phyloP scores from a whole-genome alignment of 2,888 invertebrate genomes.

The Mimachlamys varia region DNA sequence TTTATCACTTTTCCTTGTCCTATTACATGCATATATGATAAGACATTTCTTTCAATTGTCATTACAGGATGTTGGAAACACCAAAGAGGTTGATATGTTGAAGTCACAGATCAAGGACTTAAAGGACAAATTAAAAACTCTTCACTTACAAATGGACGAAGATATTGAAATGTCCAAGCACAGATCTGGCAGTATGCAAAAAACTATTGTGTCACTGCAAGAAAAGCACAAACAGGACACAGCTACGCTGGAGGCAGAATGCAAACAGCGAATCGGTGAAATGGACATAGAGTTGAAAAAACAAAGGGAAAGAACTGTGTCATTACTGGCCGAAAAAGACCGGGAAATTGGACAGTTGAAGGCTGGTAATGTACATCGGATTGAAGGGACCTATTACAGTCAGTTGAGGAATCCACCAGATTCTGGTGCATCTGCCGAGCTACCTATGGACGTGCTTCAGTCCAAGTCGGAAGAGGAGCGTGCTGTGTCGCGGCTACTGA shows the following conservation, averaged over 20 bases:
- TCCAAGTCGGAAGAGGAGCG: constrained; percentile 64
- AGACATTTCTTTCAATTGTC: too few species aligned
- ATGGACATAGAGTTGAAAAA: constrained; percentile 83
- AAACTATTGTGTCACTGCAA: constrained; percentile 75
- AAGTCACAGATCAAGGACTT: constrained; percentile 85
- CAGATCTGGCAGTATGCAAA: constrained; percentile 70
- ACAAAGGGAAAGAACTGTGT: constrained; percentile 91
- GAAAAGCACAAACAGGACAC: constrained; percentile 81
- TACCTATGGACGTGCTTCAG: constrained; percentile 42
- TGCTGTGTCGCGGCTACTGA: constrained; percentile 66
- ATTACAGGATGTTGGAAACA: constrained; percentile 66
- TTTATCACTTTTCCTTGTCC: too few species aligned
- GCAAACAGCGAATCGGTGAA: constrained; percentile 86
- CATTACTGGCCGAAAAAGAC: constrained; percentile 91
- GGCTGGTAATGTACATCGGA: constrained; percentile 65
- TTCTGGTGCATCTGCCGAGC: constrained; percentile 61
- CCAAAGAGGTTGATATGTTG: constrained; percentile 74
- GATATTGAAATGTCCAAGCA: constrained; percentile 81
- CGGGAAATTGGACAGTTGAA: constrained; percentile 81
- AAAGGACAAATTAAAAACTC: constrained; percentile 68
- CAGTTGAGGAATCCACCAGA: constrained; percentile 52
- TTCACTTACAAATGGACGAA: constrained; percentile 69
- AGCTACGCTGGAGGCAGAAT: constrained; percentile 80
- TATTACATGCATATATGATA: too few species aligned
- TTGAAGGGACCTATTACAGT: constrained; percentile 44